Evolutionary conservation across 2,797 vertebrate genomes (phyloP), one percentile per base, ranked within the genome.

Genomic region (Erethizon dorsatum): DNA sequence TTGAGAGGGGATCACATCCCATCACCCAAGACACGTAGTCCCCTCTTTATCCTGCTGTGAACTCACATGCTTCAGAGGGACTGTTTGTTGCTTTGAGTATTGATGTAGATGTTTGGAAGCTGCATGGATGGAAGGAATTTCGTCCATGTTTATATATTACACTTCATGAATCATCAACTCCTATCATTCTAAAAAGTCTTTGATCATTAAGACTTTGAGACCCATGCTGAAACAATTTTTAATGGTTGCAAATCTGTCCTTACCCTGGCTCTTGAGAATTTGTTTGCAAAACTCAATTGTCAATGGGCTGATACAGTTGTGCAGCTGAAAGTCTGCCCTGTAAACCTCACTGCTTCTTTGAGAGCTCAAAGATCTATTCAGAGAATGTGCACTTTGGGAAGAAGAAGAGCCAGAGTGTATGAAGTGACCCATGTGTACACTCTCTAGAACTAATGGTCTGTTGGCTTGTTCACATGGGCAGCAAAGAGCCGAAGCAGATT

Each of bases 351-450:
- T 88, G 85, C 90, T 94, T 83, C 63, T 85, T 83, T 52, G 71
- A 41, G 33, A 63, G 56, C 59, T 97, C 20, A 37, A 65, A 91
- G 65, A 78, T 88, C 61, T 91, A 88, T 87, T 97, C 97, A 91
- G 79, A 95, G 75, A 97, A 92, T 78, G 31, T 92, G 41, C 91
- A 82, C 20, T 82, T 86, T 65, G 31, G 73, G 41, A 61, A 83
- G 3, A 20, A 78, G 85, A 96, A 20, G 20, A 78, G 26, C 47
- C 69, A 1, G 2, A 57, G 67, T 90, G 52, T 65, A 91, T 79
- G 91, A 95, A 91, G 67, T 20, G 37, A 88, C n/a, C 73, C 79
- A 20, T 88, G 79, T 80, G 57, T 22, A 61, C 52, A 45, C 57
- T 85, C 24, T 73, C 71, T 24, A 52, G 78, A 82, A 54, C 52